A percentile compares a stretch with the other conserved stretches of the same genome.
Conservation (phyloP, 2,888 invertebrate species). For the Diaphora mendica region DNA sequence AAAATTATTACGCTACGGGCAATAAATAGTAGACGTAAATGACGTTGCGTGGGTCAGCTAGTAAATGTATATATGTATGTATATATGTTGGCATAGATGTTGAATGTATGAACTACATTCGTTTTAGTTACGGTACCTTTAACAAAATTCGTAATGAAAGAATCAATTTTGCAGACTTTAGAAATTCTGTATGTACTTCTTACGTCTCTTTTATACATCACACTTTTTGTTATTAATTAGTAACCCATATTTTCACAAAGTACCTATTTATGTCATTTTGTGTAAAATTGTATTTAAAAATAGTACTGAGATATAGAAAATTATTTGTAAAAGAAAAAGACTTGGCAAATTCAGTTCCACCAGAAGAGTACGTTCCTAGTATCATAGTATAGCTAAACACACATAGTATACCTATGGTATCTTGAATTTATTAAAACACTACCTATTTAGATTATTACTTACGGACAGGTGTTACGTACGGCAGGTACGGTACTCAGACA, state of each 20-base stretch:
- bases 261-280: not conserved
- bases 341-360: not conserved
- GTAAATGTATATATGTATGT: no score
- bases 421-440: not conserved
- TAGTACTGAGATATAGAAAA: not conserved
- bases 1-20: no score
- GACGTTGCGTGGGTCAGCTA: no score
- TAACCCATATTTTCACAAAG: not conserved
- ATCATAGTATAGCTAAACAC: not conserved
- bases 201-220: no score
- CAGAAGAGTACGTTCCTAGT: not conserved
- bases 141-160: not conserved
- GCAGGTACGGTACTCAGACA: no score
- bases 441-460: not conserved
- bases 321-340: not conserved
- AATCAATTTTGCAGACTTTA: not conserved
- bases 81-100: no score
- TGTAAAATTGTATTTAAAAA: not conserved
- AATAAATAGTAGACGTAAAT: no score
- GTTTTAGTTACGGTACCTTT: no score
- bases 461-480: not conserved
- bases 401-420: not conserved
- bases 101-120: no score
- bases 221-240: not conserved
- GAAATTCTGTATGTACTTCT: not conserved